Evolutionary conservation across 2,797 vertebrate genomes (phyloP).

Genomic region (Sphenodon punctatus): DNA sequence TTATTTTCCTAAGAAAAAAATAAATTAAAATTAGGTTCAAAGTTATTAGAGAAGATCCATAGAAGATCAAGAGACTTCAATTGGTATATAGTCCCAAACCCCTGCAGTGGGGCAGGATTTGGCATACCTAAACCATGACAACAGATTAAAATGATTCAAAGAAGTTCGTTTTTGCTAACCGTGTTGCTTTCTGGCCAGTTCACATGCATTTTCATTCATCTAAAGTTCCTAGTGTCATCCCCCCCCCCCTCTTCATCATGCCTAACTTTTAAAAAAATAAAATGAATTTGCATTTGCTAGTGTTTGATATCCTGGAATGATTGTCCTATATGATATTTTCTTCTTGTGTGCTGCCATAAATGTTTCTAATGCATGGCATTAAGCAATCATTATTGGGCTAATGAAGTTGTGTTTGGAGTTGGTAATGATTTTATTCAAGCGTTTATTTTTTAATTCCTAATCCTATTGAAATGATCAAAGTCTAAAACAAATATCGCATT

Average conservation of each 20-base stretch:
- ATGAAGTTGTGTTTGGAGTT: slow-evolving; percentile 22
- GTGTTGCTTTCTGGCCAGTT: background rate
- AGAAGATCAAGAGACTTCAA: too few species aligned
- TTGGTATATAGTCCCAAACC: too few species aligned
- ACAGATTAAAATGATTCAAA: too few species aligned
- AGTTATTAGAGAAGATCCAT: background rate
- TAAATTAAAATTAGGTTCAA: background rate
- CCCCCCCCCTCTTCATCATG: background rate
- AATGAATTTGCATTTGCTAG: background rate
- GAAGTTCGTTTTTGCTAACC: background rate
- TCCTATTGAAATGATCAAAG: slow-evolving; percentile 43
- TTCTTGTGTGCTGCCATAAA: background rate
- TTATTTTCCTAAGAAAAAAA: background rate
- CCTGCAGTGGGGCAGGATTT: too few species aligned
- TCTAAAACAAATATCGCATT: background rate
- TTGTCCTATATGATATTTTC: background rate
- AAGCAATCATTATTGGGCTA: slow-evolving; percentile 37
- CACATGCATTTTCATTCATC: background rate
- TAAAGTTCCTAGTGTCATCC: background rate
- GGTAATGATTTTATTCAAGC: slow-evolving; percentile 14
- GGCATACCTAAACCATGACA: too few species aligned
- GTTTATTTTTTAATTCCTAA: slow-evolving; percentile 13
- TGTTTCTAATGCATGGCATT: slow-evolving; percentile 31
- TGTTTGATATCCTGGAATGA: background rate
- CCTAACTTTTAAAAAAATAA: background rate